Evolutionary conservation across 1,140 invertebrate species (phyloP), one percentile per base, ranked within the genome.

Genomic region (Metopolophium dirhodum): DNA sequence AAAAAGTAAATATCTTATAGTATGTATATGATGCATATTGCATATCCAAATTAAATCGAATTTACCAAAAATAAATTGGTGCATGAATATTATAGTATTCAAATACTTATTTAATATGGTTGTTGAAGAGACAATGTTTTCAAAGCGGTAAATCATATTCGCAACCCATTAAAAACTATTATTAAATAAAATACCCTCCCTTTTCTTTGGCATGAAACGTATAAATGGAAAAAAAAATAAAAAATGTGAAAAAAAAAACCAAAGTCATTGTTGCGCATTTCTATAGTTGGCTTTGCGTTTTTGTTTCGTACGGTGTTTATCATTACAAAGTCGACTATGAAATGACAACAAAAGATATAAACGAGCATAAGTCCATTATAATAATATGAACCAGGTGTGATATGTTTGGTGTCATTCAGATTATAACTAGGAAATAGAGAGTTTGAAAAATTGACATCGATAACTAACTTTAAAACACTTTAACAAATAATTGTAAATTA

Each of bases 241-340:
- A 23, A 45, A 11, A 30, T 83, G 22, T 35, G 35, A 37, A 83
- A 35, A 83, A 35, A 83, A 23, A 37, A 37, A 37, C 22, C 23
- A 30, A 85, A 85, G 83, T 85, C 23, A 85, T 85, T 85, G 83
- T 85, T 85, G 83, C 22, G 37, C 37, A 41, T 85, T 85, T 41
- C 83, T 85, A 85, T 85, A 22, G 41, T 30, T 26, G 14, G n/a
- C 37, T 45, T 45, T 11, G 23, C 23, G 83, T 85, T 85, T 45
- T 41, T 26, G 35, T 85, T 85, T 85, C 35, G 41, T 83, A 83
- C 18, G 82, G 37, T 85, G 41, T 85, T 85, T 85, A 85, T 85
- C 37, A 26, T 85, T 85, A 85, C 22, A 41, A 30, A 45, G 14
- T 77, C 6, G 61, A 85, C 83, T 37, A 3, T 41, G 41, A 85